Base-by-base conservation (phyloP, 2,888 invertebrate species). In the Drosophila recens region DNA sequence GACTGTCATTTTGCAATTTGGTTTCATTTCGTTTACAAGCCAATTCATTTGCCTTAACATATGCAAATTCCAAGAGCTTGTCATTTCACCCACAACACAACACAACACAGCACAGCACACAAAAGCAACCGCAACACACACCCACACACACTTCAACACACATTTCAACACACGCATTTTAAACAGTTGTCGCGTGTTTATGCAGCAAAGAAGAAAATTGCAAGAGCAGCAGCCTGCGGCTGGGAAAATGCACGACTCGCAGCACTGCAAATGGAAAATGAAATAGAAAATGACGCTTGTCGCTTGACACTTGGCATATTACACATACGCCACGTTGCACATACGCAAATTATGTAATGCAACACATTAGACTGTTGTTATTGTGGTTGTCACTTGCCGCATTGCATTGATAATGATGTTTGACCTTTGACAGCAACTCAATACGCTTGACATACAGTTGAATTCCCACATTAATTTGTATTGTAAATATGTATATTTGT, bases 31-130 rank as follows among this genome's bases (percentile, higher is more conserved):
- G 59, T 65, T 76, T 77, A 77, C 83, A 72, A 71, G 79, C 79
- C 84, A 84, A 84, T 88, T 80, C 87, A 84, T 86, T 87, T 81
- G 71, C 72, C 70, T 79, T 75, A 87, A 89, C 84, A 85, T 87
- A 85, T 89, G 89, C 87, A 85, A 88, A 88, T 88, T 68, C 67
- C 65, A 85, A 79, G 67, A 72, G 69, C 79, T 73, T 72, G 72
- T 72, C 72, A 46, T 45, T 54, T 54, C 71, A 58, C 68, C 52
- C 30, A 30, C 8, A 30, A 30, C 30, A 30, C 30, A 30, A 0
- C 30, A 30, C 30, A 30, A 30, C n/a, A n/a, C n/a, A n/a, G n/a
- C n/a, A n/a, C n/a, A n/a, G n/a, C n/a, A n/a, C n/a, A n/a, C n/a
- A n/a, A 17, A 48, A 53, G 23, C 46, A 53, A 58, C 20, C 52